phyloP scores from a whole-genome alignment of 2,888 invertebrate species.

The Xestoiulus laeticollis region DNA sequence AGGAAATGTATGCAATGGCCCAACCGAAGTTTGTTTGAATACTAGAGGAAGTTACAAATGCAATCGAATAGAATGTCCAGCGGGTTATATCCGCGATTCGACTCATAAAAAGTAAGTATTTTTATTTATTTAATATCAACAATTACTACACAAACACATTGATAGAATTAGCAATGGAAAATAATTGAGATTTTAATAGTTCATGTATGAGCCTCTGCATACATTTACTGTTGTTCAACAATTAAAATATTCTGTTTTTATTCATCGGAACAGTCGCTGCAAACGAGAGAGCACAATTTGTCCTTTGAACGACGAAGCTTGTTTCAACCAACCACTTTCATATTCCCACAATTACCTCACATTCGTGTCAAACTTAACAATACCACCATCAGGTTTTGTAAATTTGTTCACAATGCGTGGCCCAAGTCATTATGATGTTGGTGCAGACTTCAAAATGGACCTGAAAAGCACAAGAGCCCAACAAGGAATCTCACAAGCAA shows the following conservation, averaged over 20 bases:
- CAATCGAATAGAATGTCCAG: conserved; percentile 84
- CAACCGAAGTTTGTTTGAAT: conserved; percentile 85
- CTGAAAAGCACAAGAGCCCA: conserved; percentile 70
- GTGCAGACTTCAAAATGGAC: conserved; percentile 78
- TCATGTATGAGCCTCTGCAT: too few species aligned
- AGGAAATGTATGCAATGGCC: conserved; percentile 64
- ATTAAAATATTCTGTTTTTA: background rate
- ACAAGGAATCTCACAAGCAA: conserved; percentile 64
- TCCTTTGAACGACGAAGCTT: conserved; percentile 75
- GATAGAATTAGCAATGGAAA: background rate
- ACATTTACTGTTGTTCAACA: background rate
- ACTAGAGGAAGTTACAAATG: conserved; percentile 89
- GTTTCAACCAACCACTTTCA: conserved; percentile 81
- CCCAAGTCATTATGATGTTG: conserved; percentile 75
- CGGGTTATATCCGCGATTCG: conserved; percentile 80
- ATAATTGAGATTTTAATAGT: too few species aligned
- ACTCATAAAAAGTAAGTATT: conserved; percentile 80
- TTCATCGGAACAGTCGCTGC: conserved; percentile 75
- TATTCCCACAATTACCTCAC: conserved; percentile 94
- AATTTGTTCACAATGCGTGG: conserved; percentile 91
- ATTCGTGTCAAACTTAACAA: conserved; percentile 82
- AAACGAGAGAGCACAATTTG: conserved; percentile 77
- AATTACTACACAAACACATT: background rate
- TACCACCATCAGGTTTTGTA: conserved; percentile 72
- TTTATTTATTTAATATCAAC: background rate